Base-by-base conservation (phyloP, 2,888 invertebrate species). In the Tipula lateralis region DNA sequence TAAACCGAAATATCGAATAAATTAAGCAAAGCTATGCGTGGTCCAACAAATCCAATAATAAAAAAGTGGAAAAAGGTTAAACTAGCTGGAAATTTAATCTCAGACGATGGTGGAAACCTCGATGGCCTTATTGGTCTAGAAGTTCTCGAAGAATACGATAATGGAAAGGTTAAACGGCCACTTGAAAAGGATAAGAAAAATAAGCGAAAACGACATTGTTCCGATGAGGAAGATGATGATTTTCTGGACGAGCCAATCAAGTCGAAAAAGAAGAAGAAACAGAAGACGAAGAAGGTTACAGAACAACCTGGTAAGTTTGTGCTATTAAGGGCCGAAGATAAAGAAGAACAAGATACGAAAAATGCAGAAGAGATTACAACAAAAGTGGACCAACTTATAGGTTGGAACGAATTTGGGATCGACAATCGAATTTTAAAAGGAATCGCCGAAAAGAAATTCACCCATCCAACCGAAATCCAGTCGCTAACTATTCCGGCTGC, bases 381-480 rank as follows among this genome's bases (percentile, higher is more conserved):
- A 6, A 82, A 82, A 6, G 30, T 82, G 16, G 82, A 30, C 9
- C 19, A 24, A 12, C 66, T 66, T 19, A 24, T 66, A 19, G 66
- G 66, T 66, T 66, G 66, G 66, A 66, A 24, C 9, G 66, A 66
- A 9, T 66, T 66, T 66, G 13, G 24, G 24, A 92, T 98, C 12
- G 89, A 91, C 0, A 91, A 92, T 2, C 89, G 92, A 1, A 92
- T 99, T 85, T 88, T 97, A 39, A 92, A 92, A 87, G 95, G 96
- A 0, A 89, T 99, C 0, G 91, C 92, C 13, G 95, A 96, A 85
- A 91, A 94, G 86, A 94, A 94, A 0, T 98, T 97, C 89, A 91
- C 91, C 66, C 91, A 93, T 29, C 99, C 99, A 0, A 99, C 99
- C 0, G 93, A 94, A 87, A 99, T 99, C 88, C 99, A 99, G 89